Evolutionary conservation across 2,888 invertebrate species (phyloP).

Genomic region (Caenorhabditis virilis): DNA sequence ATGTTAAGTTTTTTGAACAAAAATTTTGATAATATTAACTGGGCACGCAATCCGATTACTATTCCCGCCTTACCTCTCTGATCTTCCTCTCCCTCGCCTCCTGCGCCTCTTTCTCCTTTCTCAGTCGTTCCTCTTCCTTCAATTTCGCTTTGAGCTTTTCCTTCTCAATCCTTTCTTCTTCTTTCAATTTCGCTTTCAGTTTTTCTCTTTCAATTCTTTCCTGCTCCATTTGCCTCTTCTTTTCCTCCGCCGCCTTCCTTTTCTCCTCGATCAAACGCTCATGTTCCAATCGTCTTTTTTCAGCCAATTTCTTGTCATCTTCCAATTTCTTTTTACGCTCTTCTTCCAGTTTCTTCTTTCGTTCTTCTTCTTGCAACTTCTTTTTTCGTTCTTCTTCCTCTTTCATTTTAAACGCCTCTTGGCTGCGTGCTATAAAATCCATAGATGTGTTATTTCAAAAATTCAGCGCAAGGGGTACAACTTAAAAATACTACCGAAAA

Average conservation of each 20-base stretch:
- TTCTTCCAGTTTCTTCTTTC: not conserved
- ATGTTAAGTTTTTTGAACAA: no score
- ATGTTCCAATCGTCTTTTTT: not conserved
- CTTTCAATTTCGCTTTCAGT: not conserved
- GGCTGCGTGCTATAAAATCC: not conserved
- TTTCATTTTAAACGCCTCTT: not conserved
- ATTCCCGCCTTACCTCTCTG: not conserved
- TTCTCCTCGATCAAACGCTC: not conserved
- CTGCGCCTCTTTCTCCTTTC: not conserved
- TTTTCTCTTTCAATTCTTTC: not conserved
- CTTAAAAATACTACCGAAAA: no score
- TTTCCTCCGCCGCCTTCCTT: not conserved
- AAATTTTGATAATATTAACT: no score
- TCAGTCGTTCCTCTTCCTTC: not conserved
- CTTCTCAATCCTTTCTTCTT: conserved; percentile 1
- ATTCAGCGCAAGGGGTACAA: no score
- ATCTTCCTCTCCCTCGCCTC: conserved; percentile 1
- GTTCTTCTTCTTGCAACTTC: not conserved
- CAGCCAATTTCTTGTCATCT: not conserved
- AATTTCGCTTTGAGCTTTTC: not conserved
- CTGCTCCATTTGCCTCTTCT: conserved; percentile 1
- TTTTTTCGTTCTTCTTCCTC: not conserved
- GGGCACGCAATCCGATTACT: no score
- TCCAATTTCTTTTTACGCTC: not conserved
- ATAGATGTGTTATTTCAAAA: no score